phyloP scores from a whole-genome alignment of 2,113 vertebrate genomes.

The Zosterops hypoxanthus region DNA sequence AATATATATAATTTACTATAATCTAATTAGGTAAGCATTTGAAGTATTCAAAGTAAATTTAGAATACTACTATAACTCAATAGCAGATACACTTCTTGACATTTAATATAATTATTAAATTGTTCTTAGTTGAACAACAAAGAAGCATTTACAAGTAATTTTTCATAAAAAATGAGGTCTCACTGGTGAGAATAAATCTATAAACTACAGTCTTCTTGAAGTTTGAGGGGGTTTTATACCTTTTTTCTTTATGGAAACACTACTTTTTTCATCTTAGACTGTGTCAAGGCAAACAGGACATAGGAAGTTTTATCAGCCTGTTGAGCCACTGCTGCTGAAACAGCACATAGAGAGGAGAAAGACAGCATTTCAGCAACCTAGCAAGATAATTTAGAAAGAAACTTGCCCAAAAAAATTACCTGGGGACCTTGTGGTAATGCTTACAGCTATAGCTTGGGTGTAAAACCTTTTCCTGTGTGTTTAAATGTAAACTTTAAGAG shows the following conservation, averaged over 20 bases:
- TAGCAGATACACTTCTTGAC: neutral
- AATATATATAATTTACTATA: neutral
- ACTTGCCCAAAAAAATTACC: neutral
- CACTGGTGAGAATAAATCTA: neutral
- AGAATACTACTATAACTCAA: neutral
- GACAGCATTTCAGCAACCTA: neutral
- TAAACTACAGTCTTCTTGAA: neutral
- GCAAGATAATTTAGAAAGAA: neutral
- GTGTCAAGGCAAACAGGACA: neutral
- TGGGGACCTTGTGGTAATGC: neutral
- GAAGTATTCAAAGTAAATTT: neutral
- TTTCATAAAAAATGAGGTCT: neutral
- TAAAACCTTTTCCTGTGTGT: constrained; percentile 4
- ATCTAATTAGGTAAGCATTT: neutral
- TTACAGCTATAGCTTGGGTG: neutral
- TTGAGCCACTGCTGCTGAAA: neutral
- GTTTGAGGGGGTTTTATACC: neutral
- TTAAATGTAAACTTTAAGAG: neutral
- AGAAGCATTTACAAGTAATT: neutral
- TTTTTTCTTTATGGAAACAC: neutral
- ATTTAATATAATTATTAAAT: neutral
- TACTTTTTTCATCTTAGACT: neutral
- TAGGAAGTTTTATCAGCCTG: neutral
- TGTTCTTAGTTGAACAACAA: neutral
- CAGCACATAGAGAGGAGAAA: neutral